These are phyloP conservation scores for Mythimna ferrago DNA, from an alignment of 2,888 invertebrate genomes.

Conservation along the genomic window DNA sequence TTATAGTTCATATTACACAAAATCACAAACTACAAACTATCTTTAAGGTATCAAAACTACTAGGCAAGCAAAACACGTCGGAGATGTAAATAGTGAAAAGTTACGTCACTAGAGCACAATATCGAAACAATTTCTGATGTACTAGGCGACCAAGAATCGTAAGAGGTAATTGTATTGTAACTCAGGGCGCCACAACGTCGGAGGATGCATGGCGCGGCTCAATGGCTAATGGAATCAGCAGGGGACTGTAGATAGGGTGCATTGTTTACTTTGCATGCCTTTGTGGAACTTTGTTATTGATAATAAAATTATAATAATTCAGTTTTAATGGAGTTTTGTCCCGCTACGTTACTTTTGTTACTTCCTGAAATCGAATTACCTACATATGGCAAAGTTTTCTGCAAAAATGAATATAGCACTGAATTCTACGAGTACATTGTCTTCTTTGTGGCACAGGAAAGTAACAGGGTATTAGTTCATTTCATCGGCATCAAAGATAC, in stretches of 20 bases:
- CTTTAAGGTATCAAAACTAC: constrained; percentile 24
- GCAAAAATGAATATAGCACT: not conserved
- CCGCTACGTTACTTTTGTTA: not conserved
- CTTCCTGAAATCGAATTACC: constrained; percentile 13
- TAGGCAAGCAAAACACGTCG: constrained; percentile 28
- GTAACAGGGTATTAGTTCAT: constrained; percentile 18
- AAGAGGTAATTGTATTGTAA: constrained; percentile 25
- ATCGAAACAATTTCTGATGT: constrained; percentile 53
- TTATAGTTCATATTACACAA: not conserved
- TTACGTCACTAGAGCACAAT: constrained; percentile 53
- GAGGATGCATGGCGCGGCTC: constrained; percentile 16
- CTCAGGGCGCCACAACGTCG: constrained; percentile 29
- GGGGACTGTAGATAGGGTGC: constrained; percentile 40
- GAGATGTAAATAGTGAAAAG: constrained; percentile 33
- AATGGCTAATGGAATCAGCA: constrained; percentile 39
- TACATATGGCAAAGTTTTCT: not conserved
- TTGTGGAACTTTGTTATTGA: constrained; percentile 15
- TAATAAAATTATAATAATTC: constrained; percentile 8
- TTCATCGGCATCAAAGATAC: constrained; percentile 20
- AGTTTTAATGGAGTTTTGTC: constrained; percentile 18
- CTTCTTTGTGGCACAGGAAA: not conserved
- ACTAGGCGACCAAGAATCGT: constrained; percentile 46
- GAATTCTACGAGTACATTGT: not conserved
- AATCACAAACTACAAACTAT: constrained; percentile 37
- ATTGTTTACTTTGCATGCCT: constrained; percentile 36